Conservation (phyloP, 2,797 vertebrate species). For the Nasua narica region DNA sequence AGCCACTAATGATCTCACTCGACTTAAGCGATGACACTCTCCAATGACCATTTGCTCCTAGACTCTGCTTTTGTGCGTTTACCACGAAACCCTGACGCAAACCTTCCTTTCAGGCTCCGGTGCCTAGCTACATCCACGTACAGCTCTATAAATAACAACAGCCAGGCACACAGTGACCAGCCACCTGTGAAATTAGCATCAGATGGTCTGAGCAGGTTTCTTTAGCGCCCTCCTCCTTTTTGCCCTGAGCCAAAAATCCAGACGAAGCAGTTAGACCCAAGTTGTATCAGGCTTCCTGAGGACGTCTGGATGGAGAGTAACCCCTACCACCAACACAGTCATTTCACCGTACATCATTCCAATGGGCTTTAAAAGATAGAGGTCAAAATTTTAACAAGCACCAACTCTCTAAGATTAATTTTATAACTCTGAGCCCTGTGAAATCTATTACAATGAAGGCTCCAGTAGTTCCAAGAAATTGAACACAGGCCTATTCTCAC, state of each 20-base stretch:
- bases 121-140: not conserved
- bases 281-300: slow-evolving; percentile 51
- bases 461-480: slow-evolving; percentile 74
- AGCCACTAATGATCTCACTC: not conserved
- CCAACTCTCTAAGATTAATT: slow-evolving; percentile 72
- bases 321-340: slow-evolving; percentile 52
- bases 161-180: slow-evolving; percentile 24
- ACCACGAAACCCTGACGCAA: not conserved
- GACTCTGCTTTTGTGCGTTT: not conserved
- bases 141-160: slow-evolving; percentile 57
- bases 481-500: slow-evolving; percentile 68
- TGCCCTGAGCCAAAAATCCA: slow-evolving; percentile 15
- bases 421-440: slow-evolving; percentile 75
- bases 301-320: slow-evolving; percentile 41
- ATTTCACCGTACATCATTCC: slow-evolving; percentile 55
- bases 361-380: slow-evolving; percentile 40
- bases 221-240: slow-evolving; percentile 51
- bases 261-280: slow-evolving; percentile 45
- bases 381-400: slow-evolving; percentile 76
- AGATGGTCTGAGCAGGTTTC: slow-evolving; percentile 38
- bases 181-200: slow-evolving; percentile 70
- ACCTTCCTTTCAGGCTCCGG: slow-evolving; percentile 5
- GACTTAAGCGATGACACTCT: not conserved
- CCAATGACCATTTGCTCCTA: not conserved
- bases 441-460: slow-evolving; percentile 76